phyloP scores from a whole-genome alignment of 2,113 vertebrate genomes.

The Lycaon pictus region DNA sequence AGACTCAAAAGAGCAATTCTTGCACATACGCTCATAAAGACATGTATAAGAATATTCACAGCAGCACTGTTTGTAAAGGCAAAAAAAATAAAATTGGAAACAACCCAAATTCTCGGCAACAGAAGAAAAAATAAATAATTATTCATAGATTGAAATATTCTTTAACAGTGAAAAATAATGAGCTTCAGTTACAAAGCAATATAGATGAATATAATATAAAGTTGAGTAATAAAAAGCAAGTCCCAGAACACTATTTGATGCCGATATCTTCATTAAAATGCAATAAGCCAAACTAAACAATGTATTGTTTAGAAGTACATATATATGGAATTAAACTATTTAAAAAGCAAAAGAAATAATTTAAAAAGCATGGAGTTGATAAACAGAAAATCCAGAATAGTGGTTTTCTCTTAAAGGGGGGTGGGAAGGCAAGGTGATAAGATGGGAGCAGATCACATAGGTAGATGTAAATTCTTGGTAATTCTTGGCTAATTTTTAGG shows the following conservation, averaged over 20 bases:
- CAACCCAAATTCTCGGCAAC: neutral
- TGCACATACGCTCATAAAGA: neutral
- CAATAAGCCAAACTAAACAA: neutral
- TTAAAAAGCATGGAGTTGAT: neutral
- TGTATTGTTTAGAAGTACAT: neutral
- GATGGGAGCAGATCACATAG: too few species aligned
- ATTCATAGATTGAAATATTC: neutral
- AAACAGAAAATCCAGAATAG: neutral
- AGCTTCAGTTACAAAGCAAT: neutral
- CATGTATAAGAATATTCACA: neutral
- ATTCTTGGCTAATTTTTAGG: neutral
- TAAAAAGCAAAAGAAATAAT: neutral
- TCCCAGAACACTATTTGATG: neutral
- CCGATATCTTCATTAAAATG: neutral
- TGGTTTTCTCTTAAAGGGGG: neutral
- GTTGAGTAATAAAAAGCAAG: neutral
- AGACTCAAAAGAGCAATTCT: neutral
- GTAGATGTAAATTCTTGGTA: neutral
- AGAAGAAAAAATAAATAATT: neutral
- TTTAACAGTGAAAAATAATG: conserved; percentile 9
- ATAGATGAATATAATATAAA: neutral
- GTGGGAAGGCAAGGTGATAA: neutral
- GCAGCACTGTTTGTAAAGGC: neutral
- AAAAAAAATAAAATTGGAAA: neutral
- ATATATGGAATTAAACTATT: neutral